A percentile compares a stretch with the other conserved stretches of the same genome.
Evolutionary conservation across 2,113 vertebrate species (phyloP).

Genomic region (Phrynosoma blainvillii): DNA sequence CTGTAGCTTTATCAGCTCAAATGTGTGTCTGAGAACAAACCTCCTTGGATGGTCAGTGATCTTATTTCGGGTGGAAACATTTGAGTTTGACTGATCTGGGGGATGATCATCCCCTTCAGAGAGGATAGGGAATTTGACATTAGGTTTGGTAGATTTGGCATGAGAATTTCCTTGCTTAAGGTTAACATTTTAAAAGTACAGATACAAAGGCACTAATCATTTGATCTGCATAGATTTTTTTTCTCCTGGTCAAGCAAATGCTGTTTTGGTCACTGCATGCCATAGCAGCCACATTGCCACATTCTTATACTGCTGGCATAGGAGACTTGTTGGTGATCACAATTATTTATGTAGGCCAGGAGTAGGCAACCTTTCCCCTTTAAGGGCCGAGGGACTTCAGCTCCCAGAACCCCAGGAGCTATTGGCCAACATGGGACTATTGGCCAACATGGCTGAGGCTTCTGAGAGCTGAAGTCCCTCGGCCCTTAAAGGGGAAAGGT

Average conservation of each 20-base stretch:
- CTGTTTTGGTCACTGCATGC: not conserved
- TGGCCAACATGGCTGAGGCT: no score
- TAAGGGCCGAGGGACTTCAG: no score
- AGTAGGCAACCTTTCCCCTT: no score
- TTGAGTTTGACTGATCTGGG: not conserved
- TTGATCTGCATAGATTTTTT: no score
- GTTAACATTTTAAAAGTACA: not conserved
- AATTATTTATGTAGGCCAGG: not conserved
- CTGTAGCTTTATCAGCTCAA: not conserved
- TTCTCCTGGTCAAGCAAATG: no score
- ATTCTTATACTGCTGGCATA: not conserved
- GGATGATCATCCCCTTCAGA: not conserved
- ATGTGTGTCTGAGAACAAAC: not conserved
- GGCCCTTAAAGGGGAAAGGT: no score
- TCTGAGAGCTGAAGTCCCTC: no score
- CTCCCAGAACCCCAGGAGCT: no score
- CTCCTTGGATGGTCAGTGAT: no score
- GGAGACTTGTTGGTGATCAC: not conserved
- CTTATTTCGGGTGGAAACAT: not conserved
- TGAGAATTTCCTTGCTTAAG: not conserved
- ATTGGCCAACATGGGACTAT: no score
- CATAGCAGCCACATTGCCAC: not conserved
- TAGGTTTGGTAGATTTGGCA: not conserved
- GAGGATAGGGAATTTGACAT: no score
- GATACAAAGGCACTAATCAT: no score